Percentiles rank a stretch among this genome's conserved stretches.
phyloP scores from a whole-genome alignment of 2,113 vertebrate genomes.

The Eclectus roratus region DNA sequence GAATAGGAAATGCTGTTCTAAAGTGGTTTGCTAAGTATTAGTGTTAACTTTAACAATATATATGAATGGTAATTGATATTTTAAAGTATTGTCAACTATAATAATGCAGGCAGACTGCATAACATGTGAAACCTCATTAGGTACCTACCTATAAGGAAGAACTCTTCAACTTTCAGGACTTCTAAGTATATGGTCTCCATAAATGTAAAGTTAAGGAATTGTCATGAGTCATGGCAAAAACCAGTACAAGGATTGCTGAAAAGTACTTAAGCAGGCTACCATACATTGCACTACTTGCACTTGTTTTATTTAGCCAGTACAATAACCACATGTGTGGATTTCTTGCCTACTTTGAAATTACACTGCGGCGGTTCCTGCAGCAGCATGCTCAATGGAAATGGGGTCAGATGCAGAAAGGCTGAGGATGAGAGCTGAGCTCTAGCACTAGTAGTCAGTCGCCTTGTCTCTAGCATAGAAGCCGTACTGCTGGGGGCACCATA shows the following conservation, averaged over 20 bases:
- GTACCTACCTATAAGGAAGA: neutral
- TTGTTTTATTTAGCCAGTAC: neutral
- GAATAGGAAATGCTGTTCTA: neutral
- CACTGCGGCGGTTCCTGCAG: neutral
- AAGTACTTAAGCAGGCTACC: neutral
- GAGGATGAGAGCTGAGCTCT: neutral
- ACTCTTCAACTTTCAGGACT: neutral
- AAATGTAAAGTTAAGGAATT: neutral
- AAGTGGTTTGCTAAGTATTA: neutral
- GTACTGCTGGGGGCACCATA: neutral
- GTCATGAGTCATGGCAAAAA: neutral
- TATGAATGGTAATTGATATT: neutral
- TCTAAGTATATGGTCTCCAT: neutral
- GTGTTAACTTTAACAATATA: neutral
- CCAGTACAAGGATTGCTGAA: neutral
- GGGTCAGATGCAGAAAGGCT: neutral
- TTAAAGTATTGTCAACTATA: neutral
- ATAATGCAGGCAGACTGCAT: neutral
- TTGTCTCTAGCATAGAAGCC: neutral
- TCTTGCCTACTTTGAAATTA: neutral
- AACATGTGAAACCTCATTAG: neutral
- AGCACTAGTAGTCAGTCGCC: neutral
- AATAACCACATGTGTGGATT: neutral
- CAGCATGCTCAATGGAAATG: neutral
- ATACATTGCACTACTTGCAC: neutral